Evolutionary conservation across 2,797 vertebrate species (phyloP), one percentile per base, ranked within the genome.

Genomic region (Gymnocypris eckloni): DNA sequence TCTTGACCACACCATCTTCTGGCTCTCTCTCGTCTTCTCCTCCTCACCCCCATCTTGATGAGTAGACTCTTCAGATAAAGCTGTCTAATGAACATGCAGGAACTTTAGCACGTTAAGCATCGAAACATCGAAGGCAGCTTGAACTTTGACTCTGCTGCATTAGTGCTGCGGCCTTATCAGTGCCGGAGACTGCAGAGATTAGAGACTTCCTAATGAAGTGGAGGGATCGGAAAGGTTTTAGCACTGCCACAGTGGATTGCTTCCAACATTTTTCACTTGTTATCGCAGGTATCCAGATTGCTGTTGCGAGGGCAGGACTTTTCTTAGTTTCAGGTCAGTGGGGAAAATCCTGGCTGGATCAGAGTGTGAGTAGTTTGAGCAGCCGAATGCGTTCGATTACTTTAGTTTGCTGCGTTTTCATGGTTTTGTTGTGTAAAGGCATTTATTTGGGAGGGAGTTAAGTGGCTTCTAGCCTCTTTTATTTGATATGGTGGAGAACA

Each of bases 51-150:
- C 91, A 93, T 96, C 95, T 95, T 94, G 96, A 97, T 96, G 94
- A 92, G 94, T 93, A 95, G 94, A 95, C 94, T 94, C 94, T 89
- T 91, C 95, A 94, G 96, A 97, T 97, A 97, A 97, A 97, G 95
- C 95, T 96, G 95, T 96, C 96, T 97, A 97, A 97, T 96, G 96
- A 97, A 97, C 95, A 96, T 94, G 96, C 95, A 95, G 95, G 95
- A 97, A 97, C 94, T 97, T 96, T 92, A 92, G 93, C 93, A 96
- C 96, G 95, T 96, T 96, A 96, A 96, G 93, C 93, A 96, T 96
- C 94, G 95, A 95, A 96, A 97, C 96, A 97, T 95, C 94, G 96
- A 95, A 96, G 93, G 89, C 93, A 94, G 94, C 95, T 96, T 93
- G 93, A 96, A 95, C 95, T 96, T 93, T 96, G 95, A 95, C 96